Evolutionary conservation across 1,140 invertebrate genomes (phyloP).

Genomic region (Andricus grossulariae): DNA sequence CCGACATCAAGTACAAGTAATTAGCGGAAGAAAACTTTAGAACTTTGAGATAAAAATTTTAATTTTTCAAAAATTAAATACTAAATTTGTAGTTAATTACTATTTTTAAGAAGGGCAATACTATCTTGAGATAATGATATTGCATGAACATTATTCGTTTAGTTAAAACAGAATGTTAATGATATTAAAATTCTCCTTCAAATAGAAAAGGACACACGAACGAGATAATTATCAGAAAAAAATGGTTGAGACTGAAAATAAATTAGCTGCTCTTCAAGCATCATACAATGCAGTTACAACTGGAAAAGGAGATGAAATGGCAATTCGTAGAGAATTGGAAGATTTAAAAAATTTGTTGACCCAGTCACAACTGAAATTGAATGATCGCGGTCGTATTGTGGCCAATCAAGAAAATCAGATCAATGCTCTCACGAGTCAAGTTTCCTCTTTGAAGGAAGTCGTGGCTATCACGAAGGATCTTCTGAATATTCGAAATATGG

Average conservation of each 20-base stretch:
- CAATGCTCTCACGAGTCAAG: slow-evolving; percentile 81
- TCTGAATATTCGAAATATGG: slow-evolving; percentile 84
- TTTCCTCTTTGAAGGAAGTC: slow-evolving; percentile 85
- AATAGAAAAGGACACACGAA: slow-evolving; percentile 60
- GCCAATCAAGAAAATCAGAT: slow-evolving; percentile 85
- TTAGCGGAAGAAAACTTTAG: no score
- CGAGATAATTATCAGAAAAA: slow-evolving; percentile 64
- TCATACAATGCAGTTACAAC: slow-evolving; percentile 39
- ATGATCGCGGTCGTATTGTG: slow-evolving; percentile 58
- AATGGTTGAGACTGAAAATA: slow-evolving; percentile 58
- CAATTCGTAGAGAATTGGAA: slow-evolving; percentile 57
- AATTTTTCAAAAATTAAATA: no score
- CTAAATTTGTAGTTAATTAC: no score
- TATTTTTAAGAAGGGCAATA: no score
- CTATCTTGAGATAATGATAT: background rate
- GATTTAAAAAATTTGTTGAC: slow-evolving; percentile 61
- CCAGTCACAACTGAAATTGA: slow-evolving; percentile 60
- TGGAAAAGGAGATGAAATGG: slow-evolving; percentile 47
- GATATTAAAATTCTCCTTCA: slow-evolving; percentile 33
- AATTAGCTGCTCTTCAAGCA: slow-evolving; percentile 52
- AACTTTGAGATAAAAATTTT: no score
- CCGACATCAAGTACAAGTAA: no score
- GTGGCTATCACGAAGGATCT: slow-evolving; percentile 86
- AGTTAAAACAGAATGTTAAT: slow-evolving; percentile 13
- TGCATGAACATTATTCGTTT: background rate